These are phyloP conservation scores for Neomorphus geoffroyi DNA, from an alignment of 2,797 vertebrate species.

Conservation along the genomic window DNA sequence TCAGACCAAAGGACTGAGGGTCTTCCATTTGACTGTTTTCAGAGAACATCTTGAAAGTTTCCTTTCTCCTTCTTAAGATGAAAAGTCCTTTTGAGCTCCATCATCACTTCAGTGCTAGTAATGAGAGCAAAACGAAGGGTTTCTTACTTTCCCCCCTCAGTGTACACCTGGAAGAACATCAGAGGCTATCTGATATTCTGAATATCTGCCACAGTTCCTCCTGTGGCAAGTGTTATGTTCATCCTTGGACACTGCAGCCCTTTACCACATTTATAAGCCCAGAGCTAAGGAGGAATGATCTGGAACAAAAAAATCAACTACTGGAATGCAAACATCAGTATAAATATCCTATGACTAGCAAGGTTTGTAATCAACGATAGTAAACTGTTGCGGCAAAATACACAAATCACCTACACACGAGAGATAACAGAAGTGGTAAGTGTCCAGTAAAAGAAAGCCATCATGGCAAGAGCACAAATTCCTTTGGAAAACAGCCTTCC, in stretches of 20 bases:
- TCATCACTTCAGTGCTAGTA: neutral
- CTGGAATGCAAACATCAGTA: neutral
- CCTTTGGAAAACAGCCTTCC: neutral
- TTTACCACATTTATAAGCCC: neutral
- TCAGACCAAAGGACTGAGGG: neutral
- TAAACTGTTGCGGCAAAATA: neutral
- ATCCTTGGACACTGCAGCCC: neutral
- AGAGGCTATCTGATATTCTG: neutral
- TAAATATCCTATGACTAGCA: neutral
- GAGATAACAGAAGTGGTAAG: neutral
- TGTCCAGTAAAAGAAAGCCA: neutral
- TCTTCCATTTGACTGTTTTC: conserved; percentile 25
- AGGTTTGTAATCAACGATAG: neutral
- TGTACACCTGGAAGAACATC: neutral
- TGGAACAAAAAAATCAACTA: neutral
- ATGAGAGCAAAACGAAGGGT: conserved; percentile 8
- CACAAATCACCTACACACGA: neutral
- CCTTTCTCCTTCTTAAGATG: conserved; percentile 1
- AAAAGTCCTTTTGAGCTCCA: conserved; percentile 24
- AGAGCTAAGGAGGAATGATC: neutral
- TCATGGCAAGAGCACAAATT: neutral
- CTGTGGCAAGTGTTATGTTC: neutral
- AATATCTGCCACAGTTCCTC: neutral
- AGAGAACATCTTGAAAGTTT: conserved; percentile 26
- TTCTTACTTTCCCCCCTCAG: neutral